Conservation (phyloP, 2,113 vertebrate species). For the Eretmodus cyanostictus region DNA sequence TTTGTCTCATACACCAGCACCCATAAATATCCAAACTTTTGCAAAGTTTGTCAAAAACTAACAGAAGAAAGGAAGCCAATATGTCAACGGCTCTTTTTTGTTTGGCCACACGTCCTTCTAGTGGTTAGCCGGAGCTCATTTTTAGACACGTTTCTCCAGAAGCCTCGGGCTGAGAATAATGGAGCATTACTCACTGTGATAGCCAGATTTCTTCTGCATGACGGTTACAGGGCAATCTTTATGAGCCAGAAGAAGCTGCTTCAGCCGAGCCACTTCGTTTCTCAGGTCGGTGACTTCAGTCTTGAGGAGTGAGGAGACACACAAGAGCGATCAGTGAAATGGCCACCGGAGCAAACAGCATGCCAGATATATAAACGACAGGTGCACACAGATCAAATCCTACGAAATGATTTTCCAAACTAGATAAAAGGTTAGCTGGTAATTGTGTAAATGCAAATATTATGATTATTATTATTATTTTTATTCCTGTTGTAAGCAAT, state of each 20-base stretch:
- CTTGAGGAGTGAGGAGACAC: conserved; percentile 78
- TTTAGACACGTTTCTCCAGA: conserved; percentile 71
- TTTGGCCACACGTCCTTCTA: conserved; percentile 23
- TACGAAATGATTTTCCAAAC: background rate
- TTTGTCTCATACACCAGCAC: background rate
- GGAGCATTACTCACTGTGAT: conserved; percentile 98
- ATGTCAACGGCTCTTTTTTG: conserved; percentile 32
- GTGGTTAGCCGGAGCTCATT: conserved; percentile 67
- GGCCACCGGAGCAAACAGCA: background rate
- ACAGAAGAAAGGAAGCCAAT: background rate
- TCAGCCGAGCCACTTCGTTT: conserved; percentile 99
- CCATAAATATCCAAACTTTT: conserved; percentile 35
- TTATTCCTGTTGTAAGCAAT: background rate
- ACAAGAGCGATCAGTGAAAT: conserved; percentile 35
- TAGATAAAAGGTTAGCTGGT: background rate
- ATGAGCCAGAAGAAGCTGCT: conserved; percentile 99
- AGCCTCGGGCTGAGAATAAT: conserved; percentile 82
- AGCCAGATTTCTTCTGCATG: conserved; percentile 99
- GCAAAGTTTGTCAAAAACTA: conserved; percentile 25
- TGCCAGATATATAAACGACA: background rate
- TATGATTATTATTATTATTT: background rate
- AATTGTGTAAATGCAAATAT: background rate
- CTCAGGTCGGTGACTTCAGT: conserved; percentile 99
- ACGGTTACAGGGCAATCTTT: conserved; percentile 99
- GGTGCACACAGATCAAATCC: background rate